Evolutionary conservation across 2,113 vertebrate genomes (phyloP).

Genomic region (Eira barbara): DNA sequence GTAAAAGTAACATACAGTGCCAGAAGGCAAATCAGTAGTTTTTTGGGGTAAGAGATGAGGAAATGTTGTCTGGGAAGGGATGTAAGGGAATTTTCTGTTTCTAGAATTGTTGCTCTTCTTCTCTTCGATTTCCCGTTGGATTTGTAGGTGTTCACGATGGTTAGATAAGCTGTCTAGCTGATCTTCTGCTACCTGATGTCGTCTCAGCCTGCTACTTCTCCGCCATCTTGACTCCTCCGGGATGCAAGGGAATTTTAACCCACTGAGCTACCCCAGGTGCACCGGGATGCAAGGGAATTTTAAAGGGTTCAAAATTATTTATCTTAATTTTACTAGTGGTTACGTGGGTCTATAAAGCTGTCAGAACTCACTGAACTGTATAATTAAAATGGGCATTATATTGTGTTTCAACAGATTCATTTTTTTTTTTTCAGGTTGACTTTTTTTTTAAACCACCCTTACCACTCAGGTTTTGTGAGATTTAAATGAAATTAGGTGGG

Average conservation of each 20-base stretch:
- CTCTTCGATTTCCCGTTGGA: too few relatives aligned
- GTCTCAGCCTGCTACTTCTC: too few relatives aligned
- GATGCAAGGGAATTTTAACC: neutral
- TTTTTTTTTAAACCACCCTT: neutral
- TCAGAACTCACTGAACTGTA: neutral
- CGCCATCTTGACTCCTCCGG: too few relatives aligned
- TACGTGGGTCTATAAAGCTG: neutral
- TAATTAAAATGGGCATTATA: neutral
- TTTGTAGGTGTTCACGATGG: too few relatives aligned
- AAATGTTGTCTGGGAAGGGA: neutral
- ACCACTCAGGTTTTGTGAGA: neutral
- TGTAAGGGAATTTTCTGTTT: neutral
- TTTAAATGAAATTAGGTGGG: neutral
- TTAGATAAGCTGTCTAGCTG: too few relatives aligned
- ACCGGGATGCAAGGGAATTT: neutral
- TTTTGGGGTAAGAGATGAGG: neutral
- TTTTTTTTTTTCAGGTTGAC: neutral
- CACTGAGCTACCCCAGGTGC: too few relatives aligned
- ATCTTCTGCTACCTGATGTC: too few relatives aligned
- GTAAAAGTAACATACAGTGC: neutral
- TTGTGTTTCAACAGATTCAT: neutral
- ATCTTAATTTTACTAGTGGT: neutral
- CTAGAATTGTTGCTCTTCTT: too few relatives aligned
- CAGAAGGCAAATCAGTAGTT: neutral
- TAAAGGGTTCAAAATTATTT: neutral